Evolutionary conservation across 2,888 invertebrate genomes (phyloP), one percentile per base, ranked within the genome.

Genomic region (Lasioglossum figueresi): DNA sequence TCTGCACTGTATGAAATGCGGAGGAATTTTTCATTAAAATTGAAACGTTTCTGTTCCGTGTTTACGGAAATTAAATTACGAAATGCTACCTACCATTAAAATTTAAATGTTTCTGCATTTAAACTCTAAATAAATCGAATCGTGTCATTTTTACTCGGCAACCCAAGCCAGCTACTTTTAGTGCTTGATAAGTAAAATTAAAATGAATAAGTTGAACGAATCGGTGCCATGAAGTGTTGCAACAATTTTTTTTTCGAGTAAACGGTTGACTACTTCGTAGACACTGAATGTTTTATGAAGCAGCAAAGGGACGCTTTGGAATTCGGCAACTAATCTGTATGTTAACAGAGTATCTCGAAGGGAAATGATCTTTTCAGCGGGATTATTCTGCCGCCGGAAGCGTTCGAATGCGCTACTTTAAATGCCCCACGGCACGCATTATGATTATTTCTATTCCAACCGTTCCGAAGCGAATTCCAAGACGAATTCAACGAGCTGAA

Each of bases 381-480:
- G n/a, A n/a, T 40, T 70, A 40, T 40, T 40, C 40, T 12, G 40
- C 40, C 4, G 37, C 40, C n/a, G 14, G 40, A n/a, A 40, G n/a
- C 70, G 40, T 40, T 40, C 40, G 70, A 40, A 40, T n/a, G 4
- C 37, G 34, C 40, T n/a, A 70, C 70, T 40, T 40, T n/a, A n/a
- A 70, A 70, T 40, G 40, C 40, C 23, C 40, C n/a, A n/a, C 70
- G 70, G 70, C 40, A 12, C 40, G 40, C 40, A 70, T 70, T 70
- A 40, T 40, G 37, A 14, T 70, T 70, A 70, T 40, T 70, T 70
- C 70, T 70, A 40, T 70, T 70, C 14, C 12, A n/a, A 5, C 70
- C n/a, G 37, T 40, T 70, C n/a, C n/a, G 70, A 37, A n/a, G 40
- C 68, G n/a, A 40, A 70, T 70, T 70, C 73, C 31, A 73, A 73